A percentile compares a stretch with the other conserved stretches of the same genome.
Conservation (phyloP, 2,113 vertebrate genomes). For the Leptodactylus fuscus region DNA sequence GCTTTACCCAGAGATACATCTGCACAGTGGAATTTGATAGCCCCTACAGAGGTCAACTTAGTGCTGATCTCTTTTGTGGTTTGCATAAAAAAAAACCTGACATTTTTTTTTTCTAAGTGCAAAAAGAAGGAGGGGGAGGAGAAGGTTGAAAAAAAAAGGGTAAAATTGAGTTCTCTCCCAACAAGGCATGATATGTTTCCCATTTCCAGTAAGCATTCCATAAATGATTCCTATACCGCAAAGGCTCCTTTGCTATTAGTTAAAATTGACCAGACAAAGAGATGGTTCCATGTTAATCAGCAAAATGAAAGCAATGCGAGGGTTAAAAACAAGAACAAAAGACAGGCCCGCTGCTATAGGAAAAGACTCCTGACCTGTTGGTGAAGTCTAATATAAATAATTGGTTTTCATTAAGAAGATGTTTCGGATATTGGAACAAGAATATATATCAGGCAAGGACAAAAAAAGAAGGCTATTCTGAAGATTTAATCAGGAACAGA, state of each 20-base stretch:
- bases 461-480: not conserved
- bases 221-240: conserved; percentile 38
- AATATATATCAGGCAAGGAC: not conserved
- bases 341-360: not conserved
- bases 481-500: not conserved
- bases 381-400: conserved; percentile 6
- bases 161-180: conserved; percentile 27
- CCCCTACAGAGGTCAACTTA: conserved; percentile 43
- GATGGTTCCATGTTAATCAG: conserved; percentile 23
- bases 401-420: not conserved
- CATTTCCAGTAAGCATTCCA: conserved; percentile 44
- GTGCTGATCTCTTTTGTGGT: conserved; percentile 47
- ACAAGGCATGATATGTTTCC: conserved; percentile 60
- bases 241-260: conserved; percentile 7
- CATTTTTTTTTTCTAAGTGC: conserved; percentile 45
- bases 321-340: not conserved
- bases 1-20: conserved; percentile 39
- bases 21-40: conserved; percentile 43
- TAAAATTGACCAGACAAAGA: conserved; percentile 29
- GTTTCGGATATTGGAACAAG: not conserved
- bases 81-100: not conserved
- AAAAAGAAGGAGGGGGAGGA: conserved; percentile 25
- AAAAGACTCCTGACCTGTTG: not conserved
- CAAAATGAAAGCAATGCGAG: not conserved
- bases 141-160: conserved; percentile 46